phyloP scores from a whole-genome alignment of 1,140 invertebrate genomes.

The Acromyrmex charruanus region DNA sequence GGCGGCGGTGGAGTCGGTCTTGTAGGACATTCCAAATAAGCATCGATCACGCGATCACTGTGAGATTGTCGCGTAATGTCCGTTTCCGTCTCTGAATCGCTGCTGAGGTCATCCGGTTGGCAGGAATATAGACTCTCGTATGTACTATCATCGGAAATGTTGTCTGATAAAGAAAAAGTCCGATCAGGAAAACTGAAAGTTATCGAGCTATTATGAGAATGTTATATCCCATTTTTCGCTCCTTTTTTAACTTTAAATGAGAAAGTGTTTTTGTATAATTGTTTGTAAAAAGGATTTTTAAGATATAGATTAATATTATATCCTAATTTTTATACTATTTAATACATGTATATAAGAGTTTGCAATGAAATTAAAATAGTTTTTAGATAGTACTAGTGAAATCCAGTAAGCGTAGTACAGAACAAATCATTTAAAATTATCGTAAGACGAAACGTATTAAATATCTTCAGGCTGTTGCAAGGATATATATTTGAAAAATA shows the following conservation, averaged over 20 bases:
- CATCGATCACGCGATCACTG: not conserved
- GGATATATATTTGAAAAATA: not conserved
- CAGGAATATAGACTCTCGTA: constrained; percentile 82
- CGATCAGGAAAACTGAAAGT: not conserved
- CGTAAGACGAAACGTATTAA: not conserved
- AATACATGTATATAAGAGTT: too few species aligned
- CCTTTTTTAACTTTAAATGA: not conserved
- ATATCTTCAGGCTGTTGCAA: not conserved
- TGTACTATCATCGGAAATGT: constrained; percentile 83
- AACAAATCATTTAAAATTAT: too few species aligned
- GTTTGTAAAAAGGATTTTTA: not conserved
- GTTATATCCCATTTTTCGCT: not conserved
- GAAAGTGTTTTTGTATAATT: not conserved
- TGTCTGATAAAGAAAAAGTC: constrained; percentile 73
- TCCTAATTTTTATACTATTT: not conserved
- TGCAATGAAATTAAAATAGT: too few species aligned
- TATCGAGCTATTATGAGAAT: constrained; percentile 11
- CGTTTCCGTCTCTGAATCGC: constrained; percentile 77
- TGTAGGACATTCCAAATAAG: constrained; percentile 75
- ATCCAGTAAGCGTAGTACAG: too few species aligned
- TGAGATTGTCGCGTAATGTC: constrained; percentile 2
- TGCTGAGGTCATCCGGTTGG: constrained; percentile 78
- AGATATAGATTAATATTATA: not conserved
- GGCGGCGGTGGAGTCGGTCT: constrained; percentile 82
- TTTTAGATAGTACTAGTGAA: too few species aligned